Evolutionary conservation across 2,888 invertebrate genomes (phyloP).

Genomic region (Eupithecia pulchellata): DNA sequence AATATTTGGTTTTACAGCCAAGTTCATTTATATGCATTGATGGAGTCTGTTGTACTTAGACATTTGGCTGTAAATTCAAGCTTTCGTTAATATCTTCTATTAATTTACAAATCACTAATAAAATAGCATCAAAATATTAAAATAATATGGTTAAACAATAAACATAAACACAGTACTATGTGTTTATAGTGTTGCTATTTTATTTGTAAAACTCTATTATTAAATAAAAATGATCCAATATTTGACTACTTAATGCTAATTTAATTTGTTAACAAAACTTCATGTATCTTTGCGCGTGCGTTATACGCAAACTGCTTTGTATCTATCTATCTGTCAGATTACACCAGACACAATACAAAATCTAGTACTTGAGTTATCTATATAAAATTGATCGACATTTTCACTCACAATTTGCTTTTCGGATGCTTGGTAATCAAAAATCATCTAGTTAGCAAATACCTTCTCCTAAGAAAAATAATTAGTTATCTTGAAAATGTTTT

Average conservation of each 20-base stretch:
- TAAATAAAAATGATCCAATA: conserved; percentile 30
- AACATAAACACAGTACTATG: conserved; percentile 57
- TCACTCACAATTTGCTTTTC: not conserved
- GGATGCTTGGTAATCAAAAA: not conserved
- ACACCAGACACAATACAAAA: conserved; percentile 20
- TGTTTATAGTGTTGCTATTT: conserved; percentile 32
- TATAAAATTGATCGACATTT: conserved; percentile 23
- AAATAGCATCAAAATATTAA: conserved; percentile 55
- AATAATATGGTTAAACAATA: conserved; percentile 62
- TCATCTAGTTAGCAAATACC: conserved; percentile 5
- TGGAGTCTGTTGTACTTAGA: conserved; percentile 52
- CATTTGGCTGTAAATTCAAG: conserved; percentile 59
- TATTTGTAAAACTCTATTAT: conserved; percentile 51
- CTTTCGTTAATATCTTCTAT: conserved; percentile 50
- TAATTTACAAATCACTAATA: conserved; percentile 66
- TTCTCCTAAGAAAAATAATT: not conserved
- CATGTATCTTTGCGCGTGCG: conserved; percentile 11
- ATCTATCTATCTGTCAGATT: not conserved
- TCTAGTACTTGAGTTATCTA: conserved; percentile 15
- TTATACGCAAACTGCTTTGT: conserved; percentile 21
- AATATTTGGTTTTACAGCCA: conserved; percentile 29
- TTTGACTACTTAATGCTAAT: conserved; percentile 32
- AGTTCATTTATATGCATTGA: conserved; percentile 6
- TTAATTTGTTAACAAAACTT: conserved; percentile 21
- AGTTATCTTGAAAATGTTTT: conserved; percentile 54